phyloP scores from a whole-genome alignment of 1,140 invertebrate genomes.

The Halesus radiatus region DNA sequence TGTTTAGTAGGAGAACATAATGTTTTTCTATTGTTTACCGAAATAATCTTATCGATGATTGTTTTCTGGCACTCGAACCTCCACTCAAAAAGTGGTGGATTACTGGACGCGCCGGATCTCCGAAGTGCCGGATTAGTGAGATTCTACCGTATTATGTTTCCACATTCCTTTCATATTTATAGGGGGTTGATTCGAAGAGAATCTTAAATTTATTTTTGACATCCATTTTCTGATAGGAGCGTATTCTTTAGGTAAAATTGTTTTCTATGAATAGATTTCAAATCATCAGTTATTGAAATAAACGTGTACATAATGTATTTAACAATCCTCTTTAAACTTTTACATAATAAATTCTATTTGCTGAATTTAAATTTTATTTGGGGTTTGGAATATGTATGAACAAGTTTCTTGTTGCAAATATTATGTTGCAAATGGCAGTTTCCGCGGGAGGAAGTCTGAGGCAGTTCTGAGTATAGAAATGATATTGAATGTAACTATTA shows the following conservation, averaged over 20 bases:
- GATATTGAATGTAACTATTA: neutral
- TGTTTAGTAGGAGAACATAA: too few relatives aligned
- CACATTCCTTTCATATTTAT: neutral
- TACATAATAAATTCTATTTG: neutral
- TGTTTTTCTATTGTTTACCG: too few relatives aligned
- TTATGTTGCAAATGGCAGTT: neutral
- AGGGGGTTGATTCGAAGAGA: neutral
- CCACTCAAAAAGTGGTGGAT: too few relatives aligned
- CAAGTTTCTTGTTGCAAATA: slow-evolving; percentile 6
- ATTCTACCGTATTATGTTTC: too few relatives aligned
- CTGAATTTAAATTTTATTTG: neutral
- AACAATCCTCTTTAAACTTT: neutral
- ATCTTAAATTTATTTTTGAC: neutral
- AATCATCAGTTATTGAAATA: slow-evolving; percentile 2
- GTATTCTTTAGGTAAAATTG: neutral
- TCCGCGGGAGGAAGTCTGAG: neutral
- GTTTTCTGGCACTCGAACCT: too few relatives aligned
- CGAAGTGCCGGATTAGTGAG: too few relatives aligned
- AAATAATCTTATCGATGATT: too few relatives aligned
- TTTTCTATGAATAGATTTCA: slow-evolving; percentile 1
- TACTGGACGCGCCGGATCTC: too few relatives aligned
- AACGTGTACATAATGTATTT: slow-evolving; percentile 9
- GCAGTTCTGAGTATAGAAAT: neutral
- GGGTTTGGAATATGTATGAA: neutral
- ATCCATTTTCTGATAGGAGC: neutral